Evolutionary conservation across 2,113 vertebrate species (phyloP).

Genomic region (Cnemophilus loriae): DNA sequence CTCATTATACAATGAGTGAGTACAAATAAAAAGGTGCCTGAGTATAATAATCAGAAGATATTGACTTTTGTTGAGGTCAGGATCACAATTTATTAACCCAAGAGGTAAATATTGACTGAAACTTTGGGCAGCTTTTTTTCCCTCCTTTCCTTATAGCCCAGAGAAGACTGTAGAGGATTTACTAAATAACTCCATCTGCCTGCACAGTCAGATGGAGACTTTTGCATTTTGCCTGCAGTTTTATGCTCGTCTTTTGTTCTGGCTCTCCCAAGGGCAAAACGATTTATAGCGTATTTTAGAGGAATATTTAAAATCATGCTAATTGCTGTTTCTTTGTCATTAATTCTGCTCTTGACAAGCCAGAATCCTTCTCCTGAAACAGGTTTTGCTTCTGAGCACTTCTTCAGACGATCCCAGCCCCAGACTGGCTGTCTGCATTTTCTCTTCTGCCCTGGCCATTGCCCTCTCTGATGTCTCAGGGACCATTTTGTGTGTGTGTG

Average conservation of each 20-base stretch:
- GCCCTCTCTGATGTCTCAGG: not conserved
- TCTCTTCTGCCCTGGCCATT: not conserved
- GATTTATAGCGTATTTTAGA: slow-evolving; percentile 42
- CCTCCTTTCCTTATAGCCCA: not conserved
- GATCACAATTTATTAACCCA: slow-evolving; percentile 72
- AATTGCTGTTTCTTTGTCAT: slow-evolving; percentile 54
- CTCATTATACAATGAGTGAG: slow-evolving; percentile 58
- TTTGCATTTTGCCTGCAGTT: slow-evolving; percentile 31
- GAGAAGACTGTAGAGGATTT: slow-evolving; percentile 20
- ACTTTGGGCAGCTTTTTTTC: slow-evolving; percentile 51
- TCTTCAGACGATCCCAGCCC: not conserved
- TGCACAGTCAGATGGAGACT: slow-evolving; percentile 23
- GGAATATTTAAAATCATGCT: slow-evolving; percentile 64
- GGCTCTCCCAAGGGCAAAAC: slow-evolving; percentile 27
- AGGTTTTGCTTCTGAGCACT: slow-evolving; percentile 15
- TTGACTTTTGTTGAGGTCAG: slow-evolving; percentile 68
- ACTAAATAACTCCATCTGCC: slow-evolving; percentile 52
- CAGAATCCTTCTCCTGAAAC: slow-evolving; percentile 27
- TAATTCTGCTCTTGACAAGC: slow-evolving; percentile 37
- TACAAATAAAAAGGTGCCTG: slow-evolving; percentile 60
- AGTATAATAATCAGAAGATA: slow-evolving; percentile 63
- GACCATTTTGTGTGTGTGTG: not conserved
- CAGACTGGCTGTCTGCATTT: not conserved
- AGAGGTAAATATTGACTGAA: slow-evolving; percentile 73
- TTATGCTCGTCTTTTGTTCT: slow-evolving; percentile 42